phyloP scores from a whole-genome alignment of 1,140 invertebrate species.

The Heterodera schachtii region DNA sequence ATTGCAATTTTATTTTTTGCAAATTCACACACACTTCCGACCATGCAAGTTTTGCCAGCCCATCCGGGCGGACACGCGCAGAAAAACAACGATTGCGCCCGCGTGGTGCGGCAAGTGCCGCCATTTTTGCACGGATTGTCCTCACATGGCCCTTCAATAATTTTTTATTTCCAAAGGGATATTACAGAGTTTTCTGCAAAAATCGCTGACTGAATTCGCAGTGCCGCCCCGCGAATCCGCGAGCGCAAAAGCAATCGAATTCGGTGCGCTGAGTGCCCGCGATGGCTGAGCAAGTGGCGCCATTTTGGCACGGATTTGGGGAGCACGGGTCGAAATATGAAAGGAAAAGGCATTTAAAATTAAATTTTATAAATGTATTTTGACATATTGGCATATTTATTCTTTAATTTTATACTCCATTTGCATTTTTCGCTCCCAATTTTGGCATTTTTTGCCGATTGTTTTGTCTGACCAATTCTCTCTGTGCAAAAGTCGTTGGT shows the following conservation, averaged over 20 bases:
- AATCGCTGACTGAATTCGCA: slow-evolving; percentile 40
- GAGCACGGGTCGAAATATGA: slow-evolving; percentile 43
- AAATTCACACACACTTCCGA: slow-evolving; percentile 14
- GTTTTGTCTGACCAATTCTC: slow-evolving; percentile 25
- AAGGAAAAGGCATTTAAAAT: neutral
- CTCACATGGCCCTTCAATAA: slow-evolving; percentile 30
- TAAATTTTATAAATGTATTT: neutral
- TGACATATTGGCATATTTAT: too few species aligned
- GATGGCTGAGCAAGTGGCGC: slow-evolving; percentile 39
- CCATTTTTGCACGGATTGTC: slow-evolving; percentile 47
- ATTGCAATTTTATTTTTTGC: neutral
- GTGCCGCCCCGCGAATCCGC: slow-evolving; percentile 30
- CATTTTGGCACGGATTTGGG: slow-evolving; percentile 36
- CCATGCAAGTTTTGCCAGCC: slow-evolving; percentile 40
- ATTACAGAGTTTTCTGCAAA: neutral
- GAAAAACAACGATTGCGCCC: slow-evolving; percentile 32
- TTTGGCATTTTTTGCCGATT: neutral
- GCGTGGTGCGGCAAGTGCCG: slow-evolving; percentile 41
- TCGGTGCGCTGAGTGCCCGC: slow-evolving; percentile 13
- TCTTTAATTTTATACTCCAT: too few species aligned
- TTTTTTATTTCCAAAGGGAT: too few species aligned
- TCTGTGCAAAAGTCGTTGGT: slow-evolving; percentile 42
- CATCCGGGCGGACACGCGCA: slow-evolving; percentile 41
- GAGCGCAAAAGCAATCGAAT: slow-evolving; percentile 47
- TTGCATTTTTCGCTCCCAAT: too few species aligned